Evolutionary conservation across 2,113 vertebrate genomes (phyloP).

Genomic region (Barnardius zonarius): DNA sequence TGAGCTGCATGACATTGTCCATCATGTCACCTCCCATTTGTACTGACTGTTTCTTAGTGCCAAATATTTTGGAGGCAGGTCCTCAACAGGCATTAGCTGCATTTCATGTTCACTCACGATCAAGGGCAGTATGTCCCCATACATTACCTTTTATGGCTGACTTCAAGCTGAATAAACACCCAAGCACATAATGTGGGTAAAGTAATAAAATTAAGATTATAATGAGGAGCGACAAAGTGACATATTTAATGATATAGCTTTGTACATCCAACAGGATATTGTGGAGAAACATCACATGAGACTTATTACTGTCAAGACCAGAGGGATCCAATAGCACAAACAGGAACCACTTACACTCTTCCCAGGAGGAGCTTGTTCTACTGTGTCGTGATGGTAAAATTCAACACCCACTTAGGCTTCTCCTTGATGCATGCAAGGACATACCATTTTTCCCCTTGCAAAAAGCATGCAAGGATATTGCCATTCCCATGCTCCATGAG

Average conservation of each 20-base stretch:
- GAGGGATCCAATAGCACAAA: background rate
- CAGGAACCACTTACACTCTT: conserved; percentile 39
- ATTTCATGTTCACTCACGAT: background rate
- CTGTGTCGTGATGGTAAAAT: conserved; percentile 65
- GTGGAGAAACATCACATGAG: background rate
- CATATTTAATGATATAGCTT: background rate
- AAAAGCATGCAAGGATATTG: background rate
- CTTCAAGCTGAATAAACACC: background rate
- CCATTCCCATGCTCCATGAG: accelerated
- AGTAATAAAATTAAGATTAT: background rate
- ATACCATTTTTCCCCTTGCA: conserved; percentile 30
- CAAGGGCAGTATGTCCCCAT: background rate
- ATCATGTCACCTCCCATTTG: background rate
- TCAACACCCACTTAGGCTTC: conserved; percentile 74
- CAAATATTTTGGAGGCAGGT: background rate
- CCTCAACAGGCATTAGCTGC: background rate
- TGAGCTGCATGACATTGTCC: background rate
- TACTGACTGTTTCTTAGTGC: background rate
- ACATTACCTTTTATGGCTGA: background rate
- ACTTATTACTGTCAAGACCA: background rate
- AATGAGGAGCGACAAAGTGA: background rate
- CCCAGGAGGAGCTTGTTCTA: conserved; percentile 76
- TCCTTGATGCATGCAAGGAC: background rate
- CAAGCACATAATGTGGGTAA: background rate
- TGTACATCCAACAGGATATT: background rate